These are phyloP conservation scores for Tiliacea citrago DNA, from an alignment of 2,888 invertebrate genomes.

Conservation along the genomic window DNA sequence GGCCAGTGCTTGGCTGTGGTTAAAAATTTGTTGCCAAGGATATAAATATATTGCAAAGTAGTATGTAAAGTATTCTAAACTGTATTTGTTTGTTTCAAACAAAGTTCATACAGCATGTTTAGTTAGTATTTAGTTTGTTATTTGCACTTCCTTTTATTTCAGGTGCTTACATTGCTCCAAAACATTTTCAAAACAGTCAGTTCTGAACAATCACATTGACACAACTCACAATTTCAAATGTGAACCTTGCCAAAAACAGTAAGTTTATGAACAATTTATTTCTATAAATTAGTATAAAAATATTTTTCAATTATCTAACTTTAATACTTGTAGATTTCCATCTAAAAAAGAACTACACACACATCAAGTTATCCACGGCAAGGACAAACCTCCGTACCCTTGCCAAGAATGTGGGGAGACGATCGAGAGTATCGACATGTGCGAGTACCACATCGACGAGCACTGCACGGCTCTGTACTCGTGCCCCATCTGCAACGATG, in stretches of 20 bases:
- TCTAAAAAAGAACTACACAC: conserved; percentile 80
- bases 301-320: conserved; percentile 4
- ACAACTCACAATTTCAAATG: conserved; percentile 80
- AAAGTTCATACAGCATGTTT: neutral
- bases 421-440: conserved; percentile 76
- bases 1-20: neutral
- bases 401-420: conserved; percentile 78
- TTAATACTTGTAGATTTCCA: conserved; percentile 76
- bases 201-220: conserved; percentile 79
- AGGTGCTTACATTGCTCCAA: conserved; percentile 83
- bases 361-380: conserved; percentile 81
- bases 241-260: conserved; percentile 80
- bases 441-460: conserved; percentile 81
- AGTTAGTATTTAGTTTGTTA: neutral
- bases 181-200: conserved; percentile 78
- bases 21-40: neutral
- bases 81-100: neutral
- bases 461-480: conserved; percentile 79
- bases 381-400: conserved; percentile 78
- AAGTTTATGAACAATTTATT: conserved; percentile 65
- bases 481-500: conserved; percentile 83
- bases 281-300: neutral
- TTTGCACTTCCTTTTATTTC: conserved; percentile 60
- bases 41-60: too few relatives aligned
- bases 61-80: neutral